Base-by-base conservation (phyloP, 2,888 invertebrate genomes). In the Busseola fusca region DNA sequence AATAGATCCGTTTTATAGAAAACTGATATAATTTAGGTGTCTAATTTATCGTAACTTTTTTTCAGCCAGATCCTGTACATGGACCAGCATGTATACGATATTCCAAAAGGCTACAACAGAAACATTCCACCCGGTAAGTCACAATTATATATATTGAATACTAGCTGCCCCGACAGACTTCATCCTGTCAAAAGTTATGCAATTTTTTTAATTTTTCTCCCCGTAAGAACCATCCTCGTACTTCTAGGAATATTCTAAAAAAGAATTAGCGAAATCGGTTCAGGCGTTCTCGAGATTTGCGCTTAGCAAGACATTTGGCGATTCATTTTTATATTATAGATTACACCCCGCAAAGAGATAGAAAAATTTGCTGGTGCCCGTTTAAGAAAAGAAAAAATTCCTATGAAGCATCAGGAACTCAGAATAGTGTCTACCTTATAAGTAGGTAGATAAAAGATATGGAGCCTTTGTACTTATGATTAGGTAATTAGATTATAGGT, bases 41-140 rank as follows among this genome's bases (percentile, higher is more conserved):
- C 88, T 91, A 91, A 92, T 90, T 82, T 87, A 87, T 89, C 72
- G 77, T 85, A 88, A 86, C 89, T 95, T 91, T 88, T 76, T 95
- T 95, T 82, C 95, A 95, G 95, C 94, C 95, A 95, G 95, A 95
- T 95, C 94, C 95, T 95, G 93, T 95, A 94, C 90, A 93, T 95
- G 95, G 94, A 95, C 88, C 95, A 95, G 87, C 93, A 94, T 81
- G 87, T 92, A 64, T 95, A 95, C 85, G 92, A 95, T 84, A 93
- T 95, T 81, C 95, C 95, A 87, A 93, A 93, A 81, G 89, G 93
- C 90, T 95, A 95, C 91, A 95, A 93, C 88, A 94, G 94, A 93
- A 95, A 95, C 93, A 94, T 93, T 92, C 95, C 95, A 91, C 95
- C 95, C 81, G 93, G 95, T 95, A 87, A 94, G 94, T 89, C 37